A percentile compares a stretch with the other conserved stretches of the same genome.
Conservation (phyloP, 2,797 vertebrate species). For the Oreochromis mossambicus region DNA sequence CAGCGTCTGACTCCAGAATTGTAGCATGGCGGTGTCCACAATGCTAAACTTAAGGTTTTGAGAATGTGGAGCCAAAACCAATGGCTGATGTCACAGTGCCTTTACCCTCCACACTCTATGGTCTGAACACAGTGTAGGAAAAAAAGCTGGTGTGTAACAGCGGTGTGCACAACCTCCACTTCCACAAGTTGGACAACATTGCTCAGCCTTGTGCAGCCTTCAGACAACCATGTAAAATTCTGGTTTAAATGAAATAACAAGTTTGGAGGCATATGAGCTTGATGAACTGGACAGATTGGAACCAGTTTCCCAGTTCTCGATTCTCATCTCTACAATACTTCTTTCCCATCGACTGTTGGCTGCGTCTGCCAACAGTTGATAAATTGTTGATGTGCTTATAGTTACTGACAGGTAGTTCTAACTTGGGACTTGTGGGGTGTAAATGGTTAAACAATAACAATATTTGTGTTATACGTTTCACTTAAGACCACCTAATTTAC, state of each 20-base stretch:
- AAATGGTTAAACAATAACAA: neutral
- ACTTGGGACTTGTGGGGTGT: neutral
- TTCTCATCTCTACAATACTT: neutral
- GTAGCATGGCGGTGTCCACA: neutral
- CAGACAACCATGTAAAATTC: neutral
- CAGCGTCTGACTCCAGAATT: fast-evolving
- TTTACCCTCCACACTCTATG: neutral
- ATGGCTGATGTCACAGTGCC: neutral
- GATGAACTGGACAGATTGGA: neutral
- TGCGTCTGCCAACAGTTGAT: neutral
- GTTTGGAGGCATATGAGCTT: neutral
- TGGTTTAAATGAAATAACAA: neutral
- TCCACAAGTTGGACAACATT: neutral
- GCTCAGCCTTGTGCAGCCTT: neutral
- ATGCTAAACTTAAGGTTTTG: neutral
- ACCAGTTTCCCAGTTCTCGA: neutral
- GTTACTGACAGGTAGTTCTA: neutral
- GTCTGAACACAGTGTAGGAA: neutral
- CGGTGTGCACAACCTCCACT: neutral
- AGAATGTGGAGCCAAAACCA: neutral
- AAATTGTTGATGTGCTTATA: neutral
- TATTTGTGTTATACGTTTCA: neutral
- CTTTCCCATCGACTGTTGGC: neutral
- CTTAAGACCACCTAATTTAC: neutral
- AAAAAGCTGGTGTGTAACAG: neutral